Evolutionary conservation across 1,140 invertebrate genomes (phyloP).

Genomic region (Pinna nobilis): DNA sequence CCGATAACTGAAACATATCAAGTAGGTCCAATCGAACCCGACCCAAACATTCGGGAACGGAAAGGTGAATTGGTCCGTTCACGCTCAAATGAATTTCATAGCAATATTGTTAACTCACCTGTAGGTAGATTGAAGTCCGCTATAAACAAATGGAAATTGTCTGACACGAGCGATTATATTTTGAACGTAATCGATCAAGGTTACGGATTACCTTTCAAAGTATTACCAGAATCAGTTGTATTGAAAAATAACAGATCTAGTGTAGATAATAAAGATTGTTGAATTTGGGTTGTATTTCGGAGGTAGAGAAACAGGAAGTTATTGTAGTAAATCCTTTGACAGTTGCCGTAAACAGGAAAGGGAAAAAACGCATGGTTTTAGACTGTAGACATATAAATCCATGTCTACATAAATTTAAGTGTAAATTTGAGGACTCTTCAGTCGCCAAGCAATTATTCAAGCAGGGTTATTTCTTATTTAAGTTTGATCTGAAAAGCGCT

Average conservation of each 20-base stretch:
- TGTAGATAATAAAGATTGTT: conserved; percentile 7
- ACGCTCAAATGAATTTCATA: background rate
- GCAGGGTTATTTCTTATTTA: conserved; percentile 15
- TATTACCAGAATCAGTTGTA: background rate
- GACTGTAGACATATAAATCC: conserved; percentile 37
- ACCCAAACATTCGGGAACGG: background rate
- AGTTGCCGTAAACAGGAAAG: conserved; percentile 3
- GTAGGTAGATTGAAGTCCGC: background rate
- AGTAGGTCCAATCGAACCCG: background rate
- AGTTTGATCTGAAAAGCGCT: conserved; percentile 30
- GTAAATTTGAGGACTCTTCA: conserved; percentile 19
- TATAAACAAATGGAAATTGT: background rate
- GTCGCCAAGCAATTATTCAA: conserved; percentile 9
- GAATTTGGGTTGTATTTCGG: background rate
- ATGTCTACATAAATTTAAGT: conserved; percentile 25
- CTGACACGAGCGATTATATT: background rate
- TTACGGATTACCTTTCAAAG: conserved; percentile 26
- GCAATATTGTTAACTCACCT: background rate
- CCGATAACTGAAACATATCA: background rate
- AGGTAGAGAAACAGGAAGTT: background rate
- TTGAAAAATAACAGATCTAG: conserved; percentile 20
- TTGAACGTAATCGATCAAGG: conserved; percentile 9
- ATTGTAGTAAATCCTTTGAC: conserved; percentile 23
- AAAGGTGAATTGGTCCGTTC: background rate
- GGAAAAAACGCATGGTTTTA: conserved; percentile 24